Conservation (phyloP, 2,113 vertebrate genomes). For the Hucho hucho region DNA sequence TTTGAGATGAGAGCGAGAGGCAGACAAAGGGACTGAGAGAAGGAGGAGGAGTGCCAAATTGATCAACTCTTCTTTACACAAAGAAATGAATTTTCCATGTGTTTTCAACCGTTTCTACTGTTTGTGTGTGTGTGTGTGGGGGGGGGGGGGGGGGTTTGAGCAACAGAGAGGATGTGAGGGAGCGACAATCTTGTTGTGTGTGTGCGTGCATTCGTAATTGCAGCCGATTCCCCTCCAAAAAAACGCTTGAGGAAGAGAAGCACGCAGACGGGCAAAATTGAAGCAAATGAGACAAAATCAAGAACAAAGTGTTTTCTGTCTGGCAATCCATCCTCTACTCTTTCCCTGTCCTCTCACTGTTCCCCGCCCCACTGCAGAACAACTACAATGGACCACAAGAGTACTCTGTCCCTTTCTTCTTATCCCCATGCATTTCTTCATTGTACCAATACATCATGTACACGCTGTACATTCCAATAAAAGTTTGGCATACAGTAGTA, state of each 20-base stretch:
- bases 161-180: too few species aligned
- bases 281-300: slow-evolving; percentile 56
- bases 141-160: slow-evolving; percentile 12
- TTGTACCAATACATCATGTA: too few species aligned
- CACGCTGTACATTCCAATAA: too few species aligned
- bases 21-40: neutral
- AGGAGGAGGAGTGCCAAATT: neutral
- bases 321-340: neutral
- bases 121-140: slow-evolving; percentile 24
- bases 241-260: slow-evolving; percentile 25
- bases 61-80: neutral
- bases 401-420: too few species aligned
- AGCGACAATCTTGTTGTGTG: neutral
- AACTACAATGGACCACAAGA: too few species aligned
- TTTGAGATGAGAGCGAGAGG: neutral
- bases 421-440: too few species aligned
- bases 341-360: neutral
- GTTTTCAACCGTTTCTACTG: slow-evolving; percentile 25
- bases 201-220: slow-evolving; percentile 11
- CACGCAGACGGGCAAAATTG: slow-evolving; percentile 48
- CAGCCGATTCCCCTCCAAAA: slow-evolving; percentile 14
- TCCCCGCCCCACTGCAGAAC: too few species aligned
- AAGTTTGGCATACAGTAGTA: too few species aligned
- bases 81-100: slow-evolving; percentile 24
- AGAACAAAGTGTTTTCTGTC: slow-evolving; percentile 51